Percentiles rank a stretch among this genome's conserved stretches.
Evolutionary conservation across 2,888 invertebrate genomes (phyloP).

Genomic region (Plusia festucae): DNA sequence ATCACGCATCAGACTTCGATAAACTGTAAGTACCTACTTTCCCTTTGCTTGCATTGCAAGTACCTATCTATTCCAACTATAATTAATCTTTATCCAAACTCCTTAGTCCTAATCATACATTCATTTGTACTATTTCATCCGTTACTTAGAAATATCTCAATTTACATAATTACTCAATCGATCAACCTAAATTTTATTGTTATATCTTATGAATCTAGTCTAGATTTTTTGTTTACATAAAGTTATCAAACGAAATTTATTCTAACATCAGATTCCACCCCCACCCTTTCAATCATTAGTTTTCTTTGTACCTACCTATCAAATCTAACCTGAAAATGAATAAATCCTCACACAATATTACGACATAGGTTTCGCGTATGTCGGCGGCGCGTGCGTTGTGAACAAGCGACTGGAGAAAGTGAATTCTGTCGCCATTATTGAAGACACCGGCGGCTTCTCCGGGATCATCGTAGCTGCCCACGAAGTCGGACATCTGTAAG

Average conservation of each 20-base stretch:
- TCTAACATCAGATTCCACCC: too few relatives aligned
- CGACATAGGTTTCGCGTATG: conserved; percentile 96
- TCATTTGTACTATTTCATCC: conserved; percentile 18
- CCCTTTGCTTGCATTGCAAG: conserved; percentile 33
- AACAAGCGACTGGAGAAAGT: conserved; percentile 98
- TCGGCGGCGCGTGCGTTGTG: conserved; percentile 98
- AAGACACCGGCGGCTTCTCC: conserved; percentile 98
- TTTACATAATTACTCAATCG: neutral
- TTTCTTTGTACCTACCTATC: too few relatives aligned
- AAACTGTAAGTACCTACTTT: conserved; percentile 54
- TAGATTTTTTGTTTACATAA: too few relatives aligned
- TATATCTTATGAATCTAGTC: too few relatives aligned
- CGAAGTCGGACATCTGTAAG: conserved; percentile 99
- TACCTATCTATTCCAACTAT: conserved; percentile 21
- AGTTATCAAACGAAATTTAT: too few relatives aligned
- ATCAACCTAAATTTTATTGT: too few relatives aligned
- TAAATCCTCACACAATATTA: conserved; percentile 28
- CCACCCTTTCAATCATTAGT: too few relatives aligned
- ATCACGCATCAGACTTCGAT: conserved; percentile 40
- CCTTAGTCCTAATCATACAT: conserved; percentile 52
- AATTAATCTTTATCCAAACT: conserved; percentile 30
- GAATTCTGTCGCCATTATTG: conserved; percentile 98
- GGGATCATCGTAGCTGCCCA: conserved; percentile 99
- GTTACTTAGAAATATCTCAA: neutral
- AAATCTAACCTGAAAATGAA: neutral